Evolutionary conservation across 2,113 vertebrate species (phyloP).

Genomic region (Pedetes capensis): DNA sequence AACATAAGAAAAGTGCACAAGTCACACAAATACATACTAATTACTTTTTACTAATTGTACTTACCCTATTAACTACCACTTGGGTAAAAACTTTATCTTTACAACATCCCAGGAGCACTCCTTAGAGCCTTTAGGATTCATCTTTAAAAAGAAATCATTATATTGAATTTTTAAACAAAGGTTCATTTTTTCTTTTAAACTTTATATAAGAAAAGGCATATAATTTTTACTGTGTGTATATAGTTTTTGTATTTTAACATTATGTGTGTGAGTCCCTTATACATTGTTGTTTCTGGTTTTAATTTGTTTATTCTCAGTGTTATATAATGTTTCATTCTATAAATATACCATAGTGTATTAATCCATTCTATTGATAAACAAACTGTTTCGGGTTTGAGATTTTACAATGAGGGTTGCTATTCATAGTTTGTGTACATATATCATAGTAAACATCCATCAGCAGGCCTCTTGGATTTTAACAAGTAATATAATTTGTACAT

Average conservation of each 20-base stretch:
- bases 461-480: background rate
- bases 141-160: background rate
- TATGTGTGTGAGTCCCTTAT: background rate
- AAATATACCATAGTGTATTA: background rate
- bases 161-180: background rate
- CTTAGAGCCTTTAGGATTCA: accelerated
- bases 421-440: background rate
- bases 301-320: background rate
- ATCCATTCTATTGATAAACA: background rate
- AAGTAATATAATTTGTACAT: background rate
- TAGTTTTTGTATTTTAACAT: background rate
- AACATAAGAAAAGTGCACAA: background rate
- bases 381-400: background rate
- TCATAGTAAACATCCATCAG: background rate
- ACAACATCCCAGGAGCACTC: background rate
- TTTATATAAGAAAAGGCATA: background rate
- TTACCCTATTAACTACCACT: background rate
- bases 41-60: background rate
- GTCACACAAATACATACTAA: background rate
- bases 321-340: background rate
- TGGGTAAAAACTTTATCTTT: background rate
- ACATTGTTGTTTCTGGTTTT: background rate
- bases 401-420: background rate
- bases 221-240: background rate
- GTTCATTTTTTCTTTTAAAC: background rate